Percentiles rank a stretch among this genome's conserved stretches.
phyloP scores from a whole-genome alignment of 1,140 invertebrate species.

The Tetragnatha versicolor region DNA sequence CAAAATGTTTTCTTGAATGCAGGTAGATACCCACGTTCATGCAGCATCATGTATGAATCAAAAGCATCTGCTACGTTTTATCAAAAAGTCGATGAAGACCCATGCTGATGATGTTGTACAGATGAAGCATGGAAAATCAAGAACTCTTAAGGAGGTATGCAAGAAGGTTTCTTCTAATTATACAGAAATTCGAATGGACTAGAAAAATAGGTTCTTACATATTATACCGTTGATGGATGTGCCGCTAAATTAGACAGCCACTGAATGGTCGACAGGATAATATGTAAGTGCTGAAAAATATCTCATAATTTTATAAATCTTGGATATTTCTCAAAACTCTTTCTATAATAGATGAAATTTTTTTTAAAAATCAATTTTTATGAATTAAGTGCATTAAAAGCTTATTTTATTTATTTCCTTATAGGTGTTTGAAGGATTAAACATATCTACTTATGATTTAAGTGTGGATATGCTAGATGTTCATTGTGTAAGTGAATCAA shows the following conservation, averaged over 20 bases:
- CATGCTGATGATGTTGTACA: constrained; percentile 88
- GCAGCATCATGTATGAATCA: constrained; percentile 99
- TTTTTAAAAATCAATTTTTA: too few relatives aligned
- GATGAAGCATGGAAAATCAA: constrained; percentile 74
- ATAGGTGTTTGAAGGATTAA: constrained; percentile 96
- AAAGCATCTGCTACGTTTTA: constrained; percentile 97
- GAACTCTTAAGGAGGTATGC: constrained; percentile 79
- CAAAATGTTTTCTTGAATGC: constrained; percentile 59
- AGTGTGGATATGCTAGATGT: constrained; percentile 99
- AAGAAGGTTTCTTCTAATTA: too few relatives aligned
- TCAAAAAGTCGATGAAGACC: constrained; percentile 96
- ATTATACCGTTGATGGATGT: too few relatives aligned
- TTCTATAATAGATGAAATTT: too few relatives aligned
- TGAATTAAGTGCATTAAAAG: too few relatives aligned
- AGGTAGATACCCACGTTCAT: constrained; percentile 99
- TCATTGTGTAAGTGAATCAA: constrained; percentile 84
- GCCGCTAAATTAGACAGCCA: too few relatives aligned
- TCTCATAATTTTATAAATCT: too few relatives aligned
- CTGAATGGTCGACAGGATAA: too few relatives aligned
- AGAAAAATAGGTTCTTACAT: too few relatives aligned
- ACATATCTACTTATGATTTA: constrained; percentile 95
- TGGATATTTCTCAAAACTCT: too few relatives aligned
- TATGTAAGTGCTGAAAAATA: too few relatives aligned
- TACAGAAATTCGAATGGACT: too few relatives aligned
- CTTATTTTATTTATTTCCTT: constrained; percentile 58